Evolutionary conservation across 2,113 vertebrate genomes (phyloP).

Genomic region (Crocuta crocuta): DNA sequence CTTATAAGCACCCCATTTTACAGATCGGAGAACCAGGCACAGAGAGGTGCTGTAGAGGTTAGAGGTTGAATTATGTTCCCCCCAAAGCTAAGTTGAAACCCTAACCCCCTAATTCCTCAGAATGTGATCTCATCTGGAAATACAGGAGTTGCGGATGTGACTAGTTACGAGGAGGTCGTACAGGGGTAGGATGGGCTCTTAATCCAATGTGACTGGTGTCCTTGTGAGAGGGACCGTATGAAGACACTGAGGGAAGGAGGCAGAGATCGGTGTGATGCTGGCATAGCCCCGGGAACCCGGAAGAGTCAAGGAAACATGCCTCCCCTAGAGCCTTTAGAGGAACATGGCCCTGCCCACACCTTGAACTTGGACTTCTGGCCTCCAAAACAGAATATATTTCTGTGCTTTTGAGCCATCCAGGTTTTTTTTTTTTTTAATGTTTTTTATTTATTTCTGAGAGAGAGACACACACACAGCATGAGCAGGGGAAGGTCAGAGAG

Average conservation of each 20-base stretch:
- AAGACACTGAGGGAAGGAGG: background rate
- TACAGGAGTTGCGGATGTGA: background rate
- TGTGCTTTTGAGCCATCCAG: background rate
- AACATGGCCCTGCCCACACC: background rate
- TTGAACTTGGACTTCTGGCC: background rate
- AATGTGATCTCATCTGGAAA: background rate
- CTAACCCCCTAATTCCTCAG: background rate
- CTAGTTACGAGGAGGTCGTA: background rate
- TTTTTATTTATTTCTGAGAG: too few relatives aligned
- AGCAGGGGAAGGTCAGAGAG: too few relatives aligned
- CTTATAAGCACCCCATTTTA: background rate
- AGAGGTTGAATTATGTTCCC: background rate
- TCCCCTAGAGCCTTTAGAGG: background rate
- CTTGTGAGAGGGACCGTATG: background rate
- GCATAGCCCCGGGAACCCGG: background rate
- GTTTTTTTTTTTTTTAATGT: too few relatives aligned
- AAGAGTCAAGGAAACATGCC: background rate
- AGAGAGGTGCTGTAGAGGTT: background rate
- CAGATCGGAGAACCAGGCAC: background rate
- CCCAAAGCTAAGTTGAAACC: background rate
- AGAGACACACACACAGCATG: too few relatives aligned
- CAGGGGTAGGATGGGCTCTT: background rate
- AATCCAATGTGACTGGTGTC: background rate
- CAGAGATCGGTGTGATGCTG: accelerated
- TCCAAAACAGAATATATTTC: background rate